Base-by-base conservation (phyloP, 2,797 vertebrate genomes). In the Sebastes matsubarae region DNA sequence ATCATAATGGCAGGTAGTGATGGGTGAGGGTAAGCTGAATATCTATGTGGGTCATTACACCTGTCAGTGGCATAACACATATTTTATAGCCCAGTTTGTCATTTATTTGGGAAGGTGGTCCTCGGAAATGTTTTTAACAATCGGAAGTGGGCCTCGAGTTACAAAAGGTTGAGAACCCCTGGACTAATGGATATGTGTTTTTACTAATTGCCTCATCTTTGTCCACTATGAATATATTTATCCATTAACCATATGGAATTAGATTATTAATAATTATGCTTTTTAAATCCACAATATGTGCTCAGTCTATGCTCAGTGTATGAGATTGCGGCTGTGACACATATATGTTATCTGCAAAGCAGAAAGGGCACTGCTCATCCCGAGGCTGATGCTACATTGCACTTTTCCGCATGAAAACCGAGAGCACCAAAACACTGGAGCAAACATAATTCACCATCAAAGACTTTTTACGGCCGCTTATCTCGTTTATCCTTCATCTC, bases 331-430 rank as follows among this genome's bases (percentile, higher is more conserved):
- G 13, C 88, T 63, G 74, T 67, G 75, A 88, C 87, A 81, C 84
- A 78, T 80, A 29, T 50, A 66, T 42, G 76, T 79, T 87, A 85
- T 88, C 88, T 92, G 73, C 86, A 88, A 82, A 90, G 81, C 75
- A 79, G 80, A 88, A 89, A 93, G 90, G 89, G 46, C 91, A 89
- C 25, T 16, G 66, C 88, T 89, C 75, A 64, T 90, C 93, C 89
- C 8, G 72, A 81, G 90, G 93, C 90, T 68, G 88, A 78, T 75
- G 75, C 85, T 86, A 65, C 67, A 63, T 82, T 79, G 71, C 89
- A 85, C 81, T 87, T 90, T 87, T 81, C 65, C 61, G 58, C 59
- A 79, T 66, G 60, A 81, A 87, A 90, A 81, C 5, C 1, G 8
- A 59, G 24, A 74, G 65, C 38, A 63, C 57, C 64, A 50, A 85